Conservation (phyloP, 2,888 invertebrate species). For the Opisthograptis luteolata region DNA sequence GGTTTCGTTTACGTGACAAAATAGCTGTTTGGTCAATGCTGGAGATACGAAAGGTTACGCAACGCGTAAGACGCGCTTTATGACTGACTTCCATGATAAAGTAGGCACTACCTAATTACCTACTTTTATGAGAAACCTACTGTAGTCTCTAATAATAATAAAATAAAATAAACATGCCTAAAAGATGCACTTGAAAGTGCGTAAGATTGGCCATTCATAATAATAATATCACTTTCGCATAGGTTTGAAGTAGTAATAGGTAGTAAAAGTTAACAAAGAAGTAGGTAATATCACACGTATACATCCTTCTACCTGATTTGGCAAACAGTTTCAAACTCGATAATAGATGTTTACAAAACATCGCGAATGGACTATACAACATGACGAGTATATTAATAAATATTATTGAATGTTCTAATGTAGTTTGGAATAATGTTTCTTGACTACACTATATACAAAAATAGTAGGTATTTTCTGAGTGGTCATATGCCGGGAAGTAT, state of each 20-base stretch:
- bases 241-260: not conserved
- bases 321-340: not conserved
- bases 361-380: constrained; percentile 2
- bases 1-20: constrained; percentile 42
- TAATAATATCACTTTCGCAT: constrained; percentile 27
- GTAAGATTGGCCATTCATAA: constrained; percentile 5
- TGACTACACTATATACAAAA: no score
- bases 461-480: no score
- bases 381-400: no score
- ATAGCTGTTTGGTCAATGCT: constrained; percentile 32
- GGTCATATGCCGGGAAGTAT: no score
- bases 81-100: no score
- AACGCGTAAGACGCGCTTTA: constrained; percentile 23
- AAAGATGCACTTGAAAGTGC: no score
- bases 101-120: no score
- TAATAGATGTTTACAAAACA: constrained; percentile 20
- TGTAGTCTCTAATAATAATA: no score
- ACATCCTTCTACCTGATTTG: constrained; percentile 19
- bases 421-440: constrained; percentile 16
- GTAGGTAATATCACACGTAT: constrained; percentile 6
- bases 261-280: constrained; percentile 23
- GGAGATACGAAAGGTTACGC: constrained; percentile 39
- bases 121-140: no score
- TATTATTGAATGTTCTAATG: constrained; percentile 12
- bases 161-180: no score